Evolutionary conservation across 2,888 invertebrate genomes (phyloP).

Genomic region (Drosophila mettleri): DNA sequence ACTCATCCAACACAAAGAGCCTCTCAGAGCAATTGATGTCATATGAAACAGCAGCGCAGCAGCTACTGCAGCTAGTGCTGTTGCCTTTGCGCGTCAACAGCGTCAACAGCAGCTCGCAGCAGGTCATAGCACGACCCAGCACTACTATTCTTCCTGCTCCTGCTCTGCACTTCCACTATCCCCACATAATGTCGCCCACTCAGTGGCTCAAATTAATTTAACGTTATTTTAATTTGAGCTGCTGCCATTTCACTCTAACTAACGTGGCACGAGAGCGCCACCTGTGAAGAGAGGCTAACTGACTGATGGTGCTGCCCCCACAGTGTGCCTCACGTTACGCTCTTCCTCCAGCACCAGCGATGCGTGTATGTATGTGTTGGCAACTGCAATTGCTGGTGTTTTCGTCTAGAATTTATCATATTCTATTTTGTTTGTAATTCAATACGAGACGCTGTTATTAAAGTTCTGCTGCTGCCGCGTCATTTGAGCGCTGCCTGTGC

Average conservation of each 20-base stretch:
- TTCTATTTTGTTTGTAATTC: conserved; percentile 80
- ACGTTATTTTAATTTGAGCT: conserved; percentile 77
- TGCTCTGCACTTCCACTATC: not conserved
- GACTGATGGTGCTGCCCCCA: conserved; percentile 56
- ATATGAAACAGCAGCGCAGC: conserved; percentile 24
- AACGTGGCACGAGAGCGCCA: conserved; percentile 23
- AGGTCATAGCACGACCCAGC: conserved; percentile 1
- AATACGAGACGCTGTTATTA: conserved; percentile 75
- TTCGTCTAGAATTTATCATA: conserved; percentile 78
- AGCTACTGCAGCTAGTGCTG: conserved; percentile 16
- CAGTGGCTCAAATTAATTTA: conserved; percentile 74
- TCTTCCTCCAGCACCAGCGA: conserved; percentile 4
- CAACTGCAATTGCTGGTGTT: conserved; percentile 64
- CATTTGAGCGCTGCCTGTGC: conserved; percentile 64
- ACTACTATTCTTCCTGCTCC: no score
- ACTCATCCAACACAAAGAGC: conserved; percentile 21
- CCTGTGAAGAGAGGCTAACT: conserved; percentile 40
- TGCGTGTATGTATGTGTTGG: conserved; percentile 1
- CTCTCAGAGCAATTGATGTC: conserved; percentile 46
- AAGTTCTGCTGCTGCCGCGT: conserved; percentile 78
- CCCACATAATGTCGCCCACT: conserved; percentile 58
- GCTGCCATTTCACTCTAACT: conserved; percentile 37
- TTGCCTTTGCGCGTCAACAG: conserved; percentile 28
- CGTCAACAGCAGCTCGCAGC: conserved; percentile 10
- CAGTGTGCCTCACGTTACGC: conserved; percentile 71